Percentiles rank a stretch among this genome's conserved stretches.
Evolutionary conservation across 35 echinoderm and acorn worm species (phyloP).

Genomic region (Anneissia japonica): DNA sequence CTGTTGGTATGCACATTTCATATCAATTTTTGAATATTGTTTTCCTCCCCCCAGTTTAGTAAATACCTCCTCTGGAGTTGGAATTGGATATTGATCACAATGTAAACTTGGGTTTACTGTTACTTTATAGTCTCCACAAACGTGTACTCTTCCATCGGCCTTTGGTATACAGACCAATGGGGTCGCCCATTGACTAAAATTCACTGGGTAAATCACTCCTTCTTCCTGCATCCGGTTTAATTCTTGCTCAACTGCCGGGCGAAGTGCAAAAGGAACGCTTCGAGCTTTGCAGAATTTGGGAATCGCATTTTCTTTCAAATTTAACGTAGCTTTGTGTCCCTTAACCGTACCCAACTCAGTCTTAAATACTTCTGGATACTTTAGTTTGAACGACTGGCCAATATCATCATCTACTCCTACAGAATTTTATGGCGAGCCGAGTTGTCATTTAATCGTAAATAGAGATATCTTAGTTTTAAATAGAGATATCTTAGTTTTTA

Average conservation of each 20-base stretch:
- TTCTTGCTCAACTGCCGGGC: slow-evolving; percentile 5
- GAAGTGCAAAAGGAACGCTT: slow-evolving; percentile 39
- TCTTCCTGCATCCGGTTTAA: slow-evolving; percentile 3
- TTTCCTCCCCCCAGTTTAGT: slow-evolving; percentile 11
- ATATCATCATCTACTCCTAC: no score
- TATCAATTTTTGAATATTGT: slow-evolving; percentile 7
- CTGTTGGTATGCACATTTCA: slow-evolving; percentile 18
- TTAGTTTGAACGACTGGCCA: neutral
- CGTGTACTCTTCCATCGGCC: slow-evolving; percentile 23
- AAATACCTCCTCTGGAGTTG: neutral
- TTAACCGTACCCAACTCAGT: slow-evolving; percentile 11
- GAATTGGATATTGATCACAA: neutral
- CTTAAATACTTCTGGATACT: slow-evolving; percentile 15
- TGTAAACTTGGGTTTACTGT: neutral
- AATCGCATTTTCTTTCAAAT: slow-evolving; percentile 12
- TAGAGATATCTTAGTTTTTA: no score
- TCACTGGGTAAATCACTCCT: slow-evolving; percentile 30
- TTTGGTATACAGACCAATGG: slow-evolving; percentile 43
- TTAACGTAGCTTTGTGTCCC: slow-evolving; percentile 8
- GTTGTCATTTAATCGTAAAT: no score
- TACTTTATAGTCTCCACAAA: slow-evolving; percentile 42
- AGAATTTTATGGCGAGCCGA: no score
- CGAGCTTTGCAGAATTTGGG: slow-evolving; percentile 35
- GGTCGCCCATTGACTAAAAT: slow-evolving; percentile 19
- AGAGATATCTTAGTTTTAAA: no score